Evolutionary conservation across 2,888 invertebrate species (phyloP).

Genomic region (Chloroclystis v-ata): DNA sequence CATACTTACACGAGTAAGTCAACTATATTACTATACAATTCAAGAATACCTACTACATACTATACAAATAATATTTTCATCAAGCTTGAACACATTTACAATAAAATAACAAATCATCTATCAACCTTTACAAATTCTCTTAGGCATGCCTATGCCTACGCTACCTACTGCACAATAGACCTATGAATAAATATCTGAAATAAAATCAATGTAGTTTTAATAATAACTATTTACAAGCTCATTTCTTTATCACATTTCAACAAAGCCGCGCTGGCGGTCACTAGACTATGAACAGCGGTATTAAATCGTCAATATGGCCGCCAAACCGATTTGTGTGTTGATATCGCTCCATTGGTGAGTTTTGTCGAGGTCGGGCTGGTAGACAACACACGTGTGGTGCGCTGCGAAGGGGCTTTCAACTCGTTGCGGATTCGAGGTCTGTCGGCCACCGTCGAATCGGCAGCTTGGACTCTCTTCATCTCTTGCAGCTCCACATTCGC

Average conservation of each 20-base stretch:
- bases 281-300: slow-evolving; percentile 42
- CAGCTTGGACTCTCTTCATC: slow-evolving; percentile 75
- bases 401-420: slow-evolving; percentile 79
- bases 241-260: slow-evolving; percentile 74
- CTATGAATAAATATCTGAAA: slow-evolving; percentile 64
- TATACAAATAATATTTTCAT: slow-evolving; percentile 38
- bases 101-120: slow-evolving; percentile 58
- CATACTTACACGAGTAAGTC: slow-evolving; percentile 24
- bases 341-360: slow-evolving; percentile 73
- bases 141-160: slow-evolving; percentile 30
- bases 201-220: slow-evolving; percentile 52
- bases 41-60: slow-evolving; percentile 18
- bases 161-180: slow-evolving; percentile 44
- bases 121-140: slow-evolving; percentile 42
- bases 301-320: slow-evolving; percentile 81
- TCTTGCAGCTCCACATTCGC: slow-evolving; percentile 78
- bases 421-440: slow-evolving; percentile 70
- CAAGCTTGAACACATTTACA: slow-evolving; percentile 68
- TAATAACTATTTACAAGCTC: slow-evolving; percentile 74
- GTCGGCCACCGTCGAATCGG: slow-evolving; percentile 79
- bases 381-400: slow-evolving; percentile 64
- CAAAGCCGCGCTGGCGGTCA: slow-evolving; percentile 46
- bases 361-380: slow-evolving; percentile 78
- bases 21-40: slow-evolving; percentile 22
- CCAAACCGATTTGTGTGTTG: slow-evolving; percentile 84